These are phyloP conservation scores for Netelia fuscicornis DNA, from an alignment of 2,888 invertebrate genomes.

Conservation along the genomic window DNA sequence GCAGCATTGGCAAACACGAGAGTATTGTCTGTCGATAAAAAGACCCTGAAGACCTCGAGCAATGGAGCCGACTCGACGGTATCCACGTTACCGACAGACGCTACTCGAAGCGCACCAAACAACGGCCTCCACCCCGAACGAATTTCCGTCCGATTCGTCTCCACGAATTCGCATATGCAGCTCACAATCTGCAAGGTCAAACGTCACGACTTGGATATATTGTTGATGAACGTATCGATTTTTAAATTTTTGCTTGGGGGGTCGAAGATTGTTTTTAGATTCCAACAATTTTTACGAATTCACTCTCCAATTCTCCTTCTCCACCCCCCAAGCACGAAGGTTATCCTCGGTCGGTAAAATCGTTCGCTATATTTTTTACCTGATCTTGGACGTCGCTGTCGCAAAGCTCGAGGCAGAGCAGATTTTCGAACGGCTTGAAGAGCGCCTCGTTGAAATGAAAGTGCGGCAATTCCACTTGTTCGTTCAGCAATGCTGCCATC, in stretches of 20 bases:
- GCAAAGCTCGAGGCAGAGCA: slow-evolving; percentile 96
- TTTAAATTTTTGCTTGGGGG: slow-evolving; percentile 10
- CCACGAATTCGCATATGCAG: slow-evolving; percentile 98
- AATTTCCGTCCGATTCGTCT: slow-evolving; percentile 96
- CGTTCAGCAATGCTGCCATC: slow-evolving; percentile 94
- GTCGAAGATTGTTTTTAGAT: background rate
- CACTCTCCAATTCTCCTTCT: background rate
- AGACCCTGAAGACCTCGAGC: slow-evolving; percentile 96
- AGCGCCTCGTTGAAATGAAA: slow-evolving; percentile 98
- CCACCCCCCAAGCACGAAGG: slow-evolving; percentile 32
- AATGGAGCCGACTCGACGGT: slow-evolving; percentile 91
- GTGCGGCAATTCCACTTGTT: slow-evolving; percentile 95
- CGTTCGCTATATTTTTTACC: slow-evolving; percentile 69
- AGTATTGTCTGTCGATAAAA: slow-evolving; percentile 96
- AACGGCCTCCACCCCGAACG: slow-evolving; percentile 98
- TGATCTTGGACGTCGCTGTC: slow-evolving; percentile 95
- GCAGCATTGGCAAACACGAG: slow-evolving; percentile 97
- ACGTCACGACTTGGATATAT: slow-evolving; percentile 61
- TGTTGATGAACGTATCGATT: slow-evolving; percentile 35
- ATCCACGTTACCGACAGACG: slow-evolving; percentile 88
- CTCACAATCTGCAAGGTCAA: slow-evolving; percentile 92
- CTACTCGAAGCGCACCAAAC: slow-evolving; percentile 96
- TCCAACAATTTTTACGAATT: background rate
- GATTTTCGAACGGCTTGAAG: slow-evolving; percentile 97
- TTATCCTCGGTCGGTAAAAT: slow-evolving; percentile 27